A percentile compares a stretch with the other conserved stretches of the same genome.
phyloP scores from a whole-genome alignment of 2,888 invertebrate genomes.

The Amphipoea oculea region DNA sequence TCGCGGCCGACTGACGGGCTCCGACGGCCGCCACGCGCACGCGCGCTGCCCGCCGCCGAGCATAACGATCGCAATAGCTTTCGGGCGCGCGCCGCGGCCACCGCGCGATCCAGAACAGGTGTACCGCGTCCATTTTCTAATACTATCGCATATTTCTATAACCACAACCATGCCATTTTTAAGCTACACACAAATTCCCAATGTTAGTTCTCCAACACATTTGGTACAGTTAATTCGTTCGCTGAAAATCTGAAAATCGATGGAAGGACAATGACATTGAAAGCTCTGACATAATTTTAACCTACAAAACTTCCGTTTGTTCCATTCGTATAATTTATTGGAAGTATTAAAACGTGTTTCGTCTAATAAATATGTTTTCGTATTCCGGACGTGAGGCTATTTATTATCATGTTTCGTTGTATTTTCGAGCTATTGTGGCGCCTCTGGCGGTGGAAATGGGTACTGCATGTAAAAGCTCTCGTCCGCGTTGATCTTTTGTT shows the following conservation, averaged over 20 bases:
- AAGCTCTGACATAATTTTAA: conserved; percentile 47
- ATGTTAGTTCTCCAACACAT: conserved; percentile 11
- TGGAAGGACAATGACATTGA: conserved; percentile 44
- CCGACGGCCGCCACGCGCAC: conserved; percentile 67
- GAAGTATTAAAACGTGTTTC: conserved; percentile 58
- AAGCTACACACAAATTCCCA: conserved; percentile 30
- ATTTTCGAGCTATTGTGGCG: conserved; percentile 62
- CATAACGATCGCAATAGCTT: conserved; percentile 74
- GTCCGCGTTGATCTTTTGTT: conserved; percentile 64
- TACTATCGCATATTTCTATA: conserved; percentile 56
- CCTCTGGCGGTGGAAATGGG: conserved; percentile 71
- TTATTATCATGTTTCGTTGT: conserved; percentile 60
- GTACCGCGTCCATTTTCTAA: conserved; percentile 64
- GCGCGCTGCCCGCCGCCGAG: conserved; percentile 66
- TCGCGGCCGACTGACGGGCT: conserved; percentile 68
- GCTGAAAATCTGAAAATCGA: conserved; percentile 39
- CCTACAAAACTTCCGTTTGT: conserved; percentile 45
- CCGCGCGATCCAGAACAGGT: conserved; percentile 66
- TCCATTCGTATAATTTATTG: conserved; percentile 57
- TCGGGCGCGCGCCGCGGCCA: conserved; percentile 57
- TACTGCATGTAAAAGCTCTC: conserved; percentile 68
- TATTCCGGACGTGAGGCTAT: conserved; percentile 50
- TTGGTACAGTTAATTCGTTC: conserved; percentile 1
- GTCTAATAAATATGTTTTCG: conserved; percentile 64
- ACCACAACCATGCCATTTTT: conserved; percentile 42